Conservation (phyloP, 2,113 vertebrate genomes). For the Sciurus niger region DNA sequence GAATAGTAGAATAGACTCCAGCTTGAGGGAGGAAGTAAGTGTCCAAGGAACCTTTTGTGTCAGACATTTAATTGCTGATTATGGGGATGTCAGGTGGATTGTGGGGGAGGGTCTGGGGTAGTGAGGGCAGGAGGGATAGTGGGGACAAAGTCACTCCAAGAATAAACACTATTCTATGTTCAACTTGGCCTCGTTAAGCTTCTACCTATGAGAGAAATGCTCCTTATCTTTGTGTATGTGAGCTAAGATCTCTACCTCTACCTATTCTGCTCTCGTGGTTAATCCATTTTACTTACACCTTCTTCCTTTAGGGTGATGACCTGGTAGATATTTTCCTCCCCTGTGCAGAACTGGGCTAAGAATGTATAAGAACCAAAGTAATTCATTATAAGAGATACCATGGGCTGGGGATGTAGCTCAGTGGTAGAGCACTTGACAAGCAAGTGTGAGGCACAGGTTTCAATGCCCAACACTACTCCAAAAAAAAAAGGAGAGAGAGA, state of each 20-base stretch:
- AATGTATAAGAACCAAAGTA: constrained; percentile 70
- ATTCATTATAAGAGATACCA: constrained; percentile 45
- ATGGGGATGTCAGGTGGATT: not conserved
- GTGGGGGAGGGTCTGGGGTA: not conserved
- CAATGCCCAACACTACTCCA: no score
- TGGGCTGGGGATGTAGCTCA: no score
- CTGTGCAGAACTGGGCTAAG: constrained; percentile 40
- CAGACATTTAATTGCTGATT: constrained; percentile 8
- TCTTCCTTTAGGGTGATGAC: not conserved
- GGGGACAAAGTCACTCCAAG: not conserved
- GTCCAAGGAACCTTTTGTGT: not conserved
- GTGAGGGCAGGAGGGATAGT: not conserved
- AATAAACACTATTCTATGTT: not conserved
- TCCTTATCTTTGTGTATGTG: not conserved
- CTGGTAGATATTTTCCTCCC: constrained; percentile 34
- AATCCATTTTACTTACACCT: constrained; percentile 20
- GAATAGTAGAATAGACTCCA: not conserved
- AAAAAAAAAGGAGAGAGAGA: not conserved
- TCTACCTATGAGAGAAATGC: not conserved
- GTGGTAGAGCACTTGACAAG: no score
- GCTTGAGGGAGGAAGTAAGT: not conserved
- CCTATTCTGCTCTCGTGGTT: constrained; percentile 8
- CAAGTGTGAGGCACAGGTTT: no score
- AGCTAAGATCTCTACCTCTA: not conserved
- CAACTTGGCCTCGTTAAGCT: not conserved